Base-by-base conservation (phyloP, 2,113 vertebrate genomes). In the Mesembrinibis cayennensis region DNA sequence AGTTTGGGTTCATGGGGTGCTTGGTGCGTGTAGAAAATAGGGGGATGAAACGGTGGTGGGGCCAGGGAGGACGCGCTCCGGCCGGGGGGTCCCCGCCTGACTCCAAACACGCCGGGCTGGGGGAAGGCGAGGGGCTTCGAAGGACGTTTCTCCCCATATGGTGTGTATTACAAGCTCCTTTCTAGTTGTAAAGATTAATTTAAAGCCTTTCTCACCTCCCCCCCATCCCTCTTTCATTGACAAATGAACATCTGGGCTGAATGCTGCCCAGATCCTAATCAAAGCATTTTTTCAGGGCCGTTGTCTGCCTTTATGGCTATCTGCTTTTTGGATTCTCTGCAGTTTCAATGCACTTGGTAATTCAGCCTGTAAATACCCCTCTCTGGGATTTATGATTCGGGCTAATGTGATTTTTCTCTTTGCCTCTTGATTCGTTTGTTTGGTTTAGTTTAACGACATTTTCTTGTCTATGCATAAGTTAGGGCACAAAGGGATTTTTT, bases 171-270 rank as follows among this genome's bases (percentile, higher is more conserved):
- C 97, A 83, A 92, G 94, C 94, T 82, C 93, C 97, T 90, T 97
- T 97, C 96, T 93, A 96, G 95, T 95, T 97, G 97, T 96, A 96
- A 97, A 95, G 96, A 96, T 97, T 97, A 97, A 97, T 96, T 92
- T 95, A 94, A 95, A 95, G 91, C 95, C 95, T 95, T 97, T 97
- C 95, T 95, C 97, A 80, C 92, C 92, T 87, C 95, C 78, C 92
- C 80, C 85, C 94, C 87, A 55, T 92, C 91, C 74, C 74, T 94
- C 92, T 96, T 95, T 78, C 96, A 93, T 66, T 96, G 96, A 96
- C 93, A 97, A 97, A 96, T 84, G 95, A 96, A 96, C 95, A 96
- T 97, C 97, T 96, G 96, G 94, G 90, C 94, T 92, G 93, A 95
- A 97, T 94, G 88, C 89, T 95, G 94, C 96, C 90, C 92, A 87